A percentile compares a stretch with the other conserved stretches of the same genome.
These are phyloP conservation scores for Antrozous pallidus DNA, from an alignment of 2,797 vertebrate genomes.

Conservation along the genomic window DNA sequence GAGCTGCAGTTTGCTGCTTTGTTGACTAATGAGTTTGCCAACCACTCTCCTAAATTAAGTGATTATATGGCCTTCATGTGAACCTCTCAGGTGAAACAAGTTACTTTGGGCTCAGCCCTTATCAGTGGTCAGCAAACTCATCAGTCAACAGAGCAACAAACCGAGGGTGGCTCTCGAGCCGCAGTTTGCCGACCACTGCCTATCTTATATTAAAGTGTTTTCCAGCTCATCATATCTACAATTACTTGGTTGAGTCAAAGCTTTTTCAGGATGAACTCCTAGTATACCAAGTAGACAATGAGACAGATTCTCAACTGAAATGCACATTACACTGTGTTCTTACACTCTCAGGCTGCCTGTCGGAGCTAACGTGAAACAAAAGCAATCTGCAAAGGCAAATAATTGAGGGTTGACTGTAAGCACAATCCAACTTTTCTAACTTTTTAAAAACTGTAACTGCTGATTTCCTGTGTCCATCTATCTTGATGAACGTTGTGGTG, in stretches of 20 bases:
- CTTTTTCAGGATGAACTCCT: neutral
- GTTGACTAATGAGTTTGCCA: too few species aligned
- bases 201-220: neutral
- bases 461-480: neutral
- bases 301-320: neutral
- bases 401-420: neutral
- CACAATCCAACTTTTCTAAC: neutral
- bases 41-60: too few species aligned
- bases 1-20: too few species aligned
- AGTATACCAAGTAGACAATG: neutral
- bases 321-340: neutral
- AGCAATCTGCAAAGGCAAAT: slow-evolving; percentile 12
- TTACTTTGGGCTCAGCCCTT: too few species aligned
- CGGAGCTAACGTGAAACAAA: neutral
- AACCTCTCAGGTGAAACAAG: too few species aligned
- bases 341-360: neutral
- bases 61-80: too few species aligned
- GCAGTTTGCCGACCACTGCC: too few species aligned
- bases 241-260: neutral
- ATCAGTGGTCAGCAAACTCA: too few species aligned
- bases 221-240: neutral
- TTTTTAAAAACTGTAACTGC: neutral
- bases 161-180: too few species aligned
- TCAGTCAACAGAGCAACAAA: too few species aligned
- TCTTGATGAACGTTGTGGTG: neutral